Conservation (phyloP, 2,888 invertebrate genomes). For the Spisula solida region DNA sequence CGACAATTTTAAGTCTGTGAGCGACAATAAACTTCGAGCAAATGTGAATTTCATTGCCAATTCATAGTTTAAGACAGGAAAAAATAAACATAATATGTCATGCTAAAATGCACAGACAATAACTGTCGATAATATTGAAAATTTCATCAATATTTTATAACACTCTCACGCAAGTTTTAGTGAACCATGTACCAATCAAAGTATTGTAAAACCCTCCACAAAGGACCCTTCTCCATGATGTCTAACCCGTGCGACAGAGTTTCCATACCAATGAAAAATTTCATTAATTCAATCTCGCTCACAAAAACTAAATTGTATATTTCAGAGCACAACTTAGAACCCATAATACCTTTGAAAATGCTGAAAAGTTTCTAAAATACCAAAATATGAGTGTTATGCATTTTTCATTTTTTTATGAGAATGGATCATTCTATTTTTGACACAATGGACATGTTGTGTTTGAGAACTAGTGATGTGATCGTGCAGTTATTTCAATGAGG, state of each 20-base stretch:
- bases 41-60: neutral
- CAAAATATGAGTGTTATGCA: neutral
- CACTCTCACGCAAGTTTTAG: neutral
- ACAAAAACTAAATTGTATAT: neutral
- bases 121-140: slow-evolving; percentile 22
- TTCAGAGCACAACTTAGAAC: neutral
- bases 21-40: neutral
- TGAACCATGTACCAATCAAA: slow-evolving; percentile 4
- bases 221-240: neutral
- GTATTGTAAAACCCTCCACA: neutral
- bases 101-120: neutral
- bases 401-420: neutral
- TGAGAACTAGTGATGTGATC: neutral
- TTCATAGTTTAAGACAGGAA: neutral
- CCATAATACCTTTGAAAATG: neutral
- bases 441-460: neutral
- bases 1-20: neutral
- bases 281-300: neutral
- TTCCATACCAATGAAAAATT: neutral
- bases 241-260: neutral
- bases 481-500: neutral
- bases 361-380: neutral
- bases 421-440: neutral
- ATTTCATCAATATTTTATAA: slow-evolving; percentile 7
- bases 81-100: neutral